Base-by-base conservation (phyloP, 2,888 invertebrate species). In the Amorpha juglandis region DNA sequence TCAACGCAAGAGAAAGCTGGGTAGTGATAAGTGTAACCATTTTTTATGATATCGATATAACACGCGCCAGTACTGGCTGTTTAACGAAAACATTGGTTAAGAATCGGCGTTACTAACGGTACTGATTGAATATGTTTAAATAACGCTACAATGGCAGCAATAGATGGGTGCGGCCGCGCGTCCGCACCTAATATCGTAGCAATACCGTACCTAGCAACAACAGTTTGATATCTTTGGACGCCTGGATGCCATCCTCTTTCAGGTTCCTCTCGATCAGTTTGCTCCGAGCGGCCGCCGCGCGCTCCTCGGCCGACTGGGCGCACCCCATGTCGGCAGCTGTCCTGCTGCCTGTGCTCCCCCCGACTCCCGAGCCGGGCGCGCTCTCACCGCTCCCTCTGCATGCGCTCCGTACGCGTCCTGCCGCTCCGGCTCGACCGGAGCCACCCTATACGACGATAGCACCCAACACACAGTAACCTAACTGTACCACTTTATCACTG, bases 261-360 rank as follows among this genome's bases (percentile, higher is more conserved):
- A 99, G 95, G 92, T 98, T 98, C 93, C 98, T 98, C 94, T 99
- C 99, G 88, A 99, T 99, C 93, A 97, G 97, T 94, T 98, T 98
- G 95, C 98, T 98, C 92, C 99, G 96, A 93, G 99, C 99, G 93
- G 98, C 96, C 87, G 99, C 99, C 89, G 98, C 98, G 94, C 99
- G 96, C 95, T 99, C 99, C 94, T 99, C 99, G 83, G 99, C 99
- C 94, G 99, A 99, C 96, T 99, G 98, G 93, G 99, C 98, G 95
- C 99, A 99, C 95, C 99, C 99, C 99, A 99, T 99, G 88, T 89
- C 92, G 92, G 93, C 90, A 87, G 92, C 90, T 90, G 91, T 94
- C 88, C 83, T 84, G 86, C 84, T 82, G 84, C 86, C 89, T 90
- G 86, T 86, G 88, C 91, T 90, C 88, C 91, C 91, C 92, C 89